Conservation (phyloP, 1,140 invertebrate species). For the Paraescarpia echinospica region DNA sequence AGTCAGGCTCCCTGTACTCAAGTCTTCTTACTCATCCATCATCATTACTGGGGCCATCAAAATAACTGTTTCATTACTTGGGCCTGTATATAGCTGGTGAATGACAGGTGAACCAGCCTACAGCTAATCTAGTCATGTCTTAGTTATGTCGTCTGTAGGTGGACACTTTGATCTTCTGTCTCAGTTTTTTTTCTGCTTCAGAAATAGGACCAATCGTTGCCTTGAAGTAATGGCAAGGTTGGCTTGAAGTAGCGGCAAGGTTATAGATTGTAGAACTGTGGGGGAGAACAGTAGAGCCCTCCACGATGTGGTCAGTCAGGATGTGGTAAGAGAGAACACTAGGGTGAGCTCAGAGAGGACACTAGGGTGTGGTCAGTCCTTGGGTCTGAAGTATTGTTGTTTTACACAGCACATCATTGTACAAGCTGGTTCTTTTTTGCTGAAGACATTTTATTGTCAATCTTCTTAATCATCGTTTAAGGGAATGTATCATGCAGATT, state of each 20-base stretch:
- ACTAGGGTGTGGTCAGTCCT: no score
- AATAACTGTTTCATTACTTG: background rate
- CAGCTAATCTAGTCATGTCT: background rate
- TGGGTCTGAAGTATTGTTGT: no score
- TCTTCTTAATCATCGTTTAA: no score
- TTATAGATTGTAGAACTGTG: background rate
- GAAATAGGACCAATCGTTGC: background rate
- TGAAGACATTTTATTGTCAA: no score
- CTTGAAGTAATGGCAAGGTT: background rate
- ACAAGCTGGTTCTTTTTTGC: no score
- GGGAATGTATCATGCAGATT: no score
- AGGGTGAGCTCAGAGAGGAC: no score
- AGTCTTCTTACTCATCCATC: background rate
- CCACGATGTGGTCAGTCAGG: no score
- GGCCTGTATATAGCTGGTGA: background rate
- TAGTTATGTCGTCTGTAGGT: background rate
- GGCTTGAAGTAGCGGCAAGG: background rate
- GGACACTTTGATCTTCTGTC: background rate
- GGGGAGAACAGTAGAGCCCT: no score
- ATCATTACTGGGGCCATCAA: background rate
- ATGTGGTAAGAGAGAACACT: no score
- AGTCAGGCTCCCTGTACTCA: background rate
- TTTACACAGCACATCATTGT: no score
- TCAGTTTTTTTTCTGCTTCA: background rate
- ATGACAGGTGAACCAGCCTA: background rate